Evolutionary conservation across 2,888 invertebrate genomes (phyloP).

Genomic region (Incurvaria masculella): DNA sequence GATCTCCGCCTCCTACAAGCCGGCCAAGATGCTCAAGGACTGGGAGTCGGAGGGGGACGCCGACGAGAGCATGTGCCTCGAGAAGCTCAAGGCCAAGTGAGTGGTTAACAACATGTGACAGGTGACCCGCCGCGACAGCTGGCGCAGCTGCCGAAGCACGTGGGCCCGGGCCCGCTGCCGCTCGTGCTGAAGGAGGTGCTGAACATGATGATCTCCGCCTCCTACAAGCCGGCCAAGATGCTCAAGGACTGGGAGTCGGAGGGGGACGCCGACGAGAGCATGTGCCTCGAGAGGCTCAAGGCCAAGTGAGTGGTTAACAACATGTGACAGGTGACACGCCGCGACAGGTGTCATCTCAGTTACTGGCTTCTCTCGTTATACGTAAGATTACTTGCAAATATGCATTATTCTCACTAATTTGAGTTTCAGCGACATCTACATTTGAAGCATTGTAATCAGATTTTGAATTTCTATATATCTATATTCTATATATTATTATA

Average conservation of each 20-base stretch:
- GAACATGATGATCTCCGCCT: constrained; percentile 68
- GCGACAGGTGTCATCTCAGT: too few relatives aligned
- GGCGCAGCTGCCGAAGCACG: constrained; percentile 67
- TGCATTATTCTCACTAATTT: too few relatives aligned
- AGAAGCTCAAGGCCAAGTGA: constrained; percentile 69
- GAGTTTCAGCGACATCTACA: too few relatives aligned
- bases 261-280: constrained; percentile 56
- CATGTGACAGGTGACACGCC: too few relatives aligned
- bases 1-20: constrained; percentile 71
- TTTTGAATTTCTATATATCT: too few relatives aligned
- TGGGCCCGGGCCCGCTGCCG: constrained; percentile 69
- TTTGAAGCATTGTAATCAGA: too few relatives aligned
- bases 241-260: constrained; percentile 66
- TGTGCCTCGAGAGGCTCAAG: constrained; percentile 63
- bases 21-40: constrained; percentile 65
- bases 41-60: constrained; percentile 60
- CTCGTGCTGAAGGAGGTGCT: constrained; percentile 69
- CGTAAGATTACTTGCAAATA: too few relatives aligned
- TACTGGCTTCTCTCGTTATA: too few relatives aligned
- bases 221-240: constrained; percentile 69
- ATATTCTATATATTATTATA: too few relatives aligned
- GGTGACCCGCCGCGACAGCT: constrained; percentile 66
- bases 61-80: constrained; percentile 61
- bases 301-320: constrained; percentile 66
- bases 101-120: too few relatives aligned